Percentiles rank a stretch among this genome's conserved stretches.
Evolutionary conservation across 1,140 invertebrate species (phyloP).

Genomic region (Cyphomyrmex costatus): DNA sequence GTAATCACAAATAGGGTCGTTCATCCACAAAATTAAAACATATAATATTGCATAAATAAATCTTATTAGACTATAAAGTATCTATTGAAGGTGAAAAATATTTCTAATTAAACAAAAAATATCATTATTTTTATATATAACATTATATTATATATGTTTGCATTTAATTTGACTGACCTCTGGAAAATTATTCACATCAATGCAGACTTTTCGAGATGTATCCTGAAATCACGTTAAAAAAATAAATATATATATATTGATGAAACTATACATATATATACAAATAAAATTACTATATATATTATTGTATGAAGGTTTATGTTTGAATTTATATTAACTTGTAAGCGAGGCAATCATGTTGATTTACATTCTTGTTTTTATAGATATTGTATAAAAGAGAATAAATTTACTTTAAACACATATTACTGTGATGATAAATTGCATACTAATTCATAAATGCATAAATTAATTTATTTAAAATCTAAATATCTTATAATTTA

Average conservation of each 20-base stretch:
- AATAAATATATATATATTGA: neutral
- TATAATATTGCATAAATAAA: neutral
- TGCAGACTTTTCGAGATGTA: constrained; percentile 14
- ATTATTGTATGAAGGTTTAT: neutral
- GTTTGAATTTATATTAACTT: constrained; percentile 24
- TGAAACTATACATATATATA: neutral
- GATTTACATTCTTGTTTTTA: constrained; percentile 26
- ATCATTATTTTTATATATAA: constrained; percentile 23
- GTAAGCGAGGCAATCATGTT: constrained; percentile 68
- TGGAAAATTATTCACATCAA: constrained; percentile 28
- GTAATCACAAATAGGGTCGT: too few species aligned
- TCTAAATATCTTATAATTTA: constrained; percentile 5
- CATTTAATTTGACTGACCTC: constrained; percentile 57
- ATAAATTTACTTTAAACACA: too few species aligned
- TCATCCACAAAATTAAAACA: neutral
- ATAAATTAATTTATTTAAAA: constrained; percentile 19
- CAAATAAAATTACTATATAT: neutral
- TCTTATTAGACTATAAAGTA: constrained; percentile 36
- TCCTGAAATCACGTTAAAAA: constrained; percentile 61
- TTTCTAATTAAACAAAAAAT: constrained; percentile 30
- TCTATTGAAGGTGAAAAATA: constrained; percentile 6
- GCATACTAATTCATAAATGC: neutral
- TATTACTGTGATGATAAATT: constrained; percentile 7
- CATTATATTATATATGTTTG: neutral
- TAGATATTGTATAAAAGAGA: neutral